These are phyloP conservation scores for Spinus pinus DNA, from an alignment of 2,797 vertebrate genomes.

Conservation along the genomic window DNA sequence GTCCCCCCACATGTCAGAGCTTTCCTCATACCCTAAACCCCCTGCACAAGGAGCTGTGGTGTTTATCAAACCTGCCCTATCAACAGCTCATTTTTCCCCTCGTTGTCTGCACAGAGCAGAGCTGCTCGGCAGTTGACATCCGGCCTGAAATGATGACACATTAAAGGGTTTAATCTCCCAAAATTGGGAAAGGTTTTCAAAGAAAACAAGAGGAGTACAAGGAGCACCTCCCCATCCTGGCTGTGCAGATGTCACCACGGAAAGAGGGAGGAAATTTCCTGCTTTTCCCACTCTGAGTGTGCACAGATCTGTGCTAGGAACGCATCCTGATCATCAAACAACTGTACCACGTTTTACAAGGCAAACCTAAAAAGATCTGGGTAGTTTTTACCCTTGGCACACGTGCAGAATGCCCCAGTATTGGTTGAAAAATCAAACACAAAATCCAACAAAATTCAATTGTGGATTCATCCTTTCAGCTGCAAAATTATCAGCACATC, in stretches of 20 bases:
- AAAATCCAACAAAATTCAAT: background rate
- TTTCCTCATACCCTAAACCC: background rate
- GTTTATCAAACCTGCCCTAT: background rate
- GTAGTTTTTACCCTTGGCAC: background rate
- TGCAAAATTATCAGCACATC: background rate
- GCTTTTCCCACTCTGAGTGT: background rate
- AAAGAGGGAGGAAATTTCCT: background rate
- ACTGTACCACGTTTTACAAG: background rate
- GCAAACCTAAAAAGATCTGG: background rate
- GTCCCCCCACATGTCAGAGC: accelerated
- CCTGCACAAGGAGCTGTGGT: background rate
- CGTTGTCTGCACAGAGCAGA: accelerated
- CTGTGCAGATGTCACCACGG: constrained; percentile 4
- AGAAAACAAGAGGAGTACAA: background rate
- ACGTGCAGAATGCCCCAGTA: accelerated
- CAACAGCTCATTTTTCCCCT: background rate
- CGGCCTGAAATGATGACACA: background rate
- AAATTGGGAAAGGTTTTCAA: background rate
- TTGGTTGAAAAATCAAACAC: background rate
- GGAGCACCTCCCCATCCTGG: background rate
- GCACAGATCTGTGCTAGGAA: background rate
- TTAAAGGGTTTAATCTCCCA: background rate
- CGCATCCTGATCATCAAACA: accelerated
- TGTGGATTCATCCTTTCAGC: background rate
- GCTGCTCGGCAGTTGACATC: background rate